Evolutionary conservation across 2,888 invertebrate species (phyloP).

Genomic region (Lamproptera curius): DNA sequence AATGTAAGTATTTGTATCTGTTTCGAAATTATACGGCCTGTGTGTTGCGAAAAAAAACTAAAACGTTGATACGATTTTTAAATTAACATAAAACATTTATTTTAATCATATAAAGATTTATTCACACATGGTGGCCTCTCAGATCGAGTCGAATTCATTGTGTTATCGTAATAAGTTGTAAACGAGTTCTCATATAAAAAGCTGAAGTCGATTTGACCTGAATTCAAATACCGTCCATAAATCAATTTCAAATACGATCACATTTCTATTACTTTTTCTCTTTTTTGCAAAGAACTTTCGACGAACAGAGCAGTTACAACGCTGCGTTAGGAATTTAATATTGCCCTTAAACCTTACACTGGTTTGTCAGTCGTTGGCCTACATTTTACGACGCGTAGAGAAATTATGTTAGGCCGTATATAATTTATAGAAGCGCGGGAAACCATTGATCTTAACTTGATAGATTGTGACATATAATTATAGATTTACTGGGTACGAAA

Average conservation of each 20-base stretch:
- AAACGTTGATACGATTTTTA: neutral
- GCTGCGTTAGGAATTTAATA: constrained; percentile 9
- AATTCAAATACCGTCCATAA: neutral
- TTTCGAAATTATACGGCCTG: neutral
- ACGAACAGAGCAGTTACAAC: too few relatives aligned
- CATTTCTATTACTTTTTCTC: neutral
- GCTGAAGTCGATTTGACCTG: neutral
- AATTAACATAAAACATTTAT: neutral
- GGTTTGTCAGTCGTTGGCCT: constrained; percentile 14
- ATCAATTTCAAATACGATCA: neutral
- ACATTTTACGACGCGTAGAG: constrained; percentile 15
- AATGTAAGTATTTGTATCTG: neutral
- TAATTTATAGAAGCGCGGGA: constrained; percentile 15
- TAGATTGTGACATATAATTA: constrained; percentile 5
- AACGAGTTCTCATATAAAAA: neutral
- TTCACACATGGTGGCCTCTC: neutral
- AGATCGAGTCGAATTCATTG: neutral
- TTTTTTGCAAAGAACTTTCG: neutral
- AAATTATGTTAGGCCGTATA: constrained; percentile 13
- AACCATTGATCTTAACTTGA: constrained; percentile 12
- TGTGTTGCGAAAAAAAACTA: neutral
- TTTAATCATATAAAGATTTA: neutral
- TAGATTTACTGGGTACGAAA: too few relatives aligned
- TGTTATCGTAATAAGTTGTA: neutral
- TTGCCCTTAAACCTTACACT: constrained; percentile 8